Base-by-base conservation (phyloP, 2,113 vertebrate species). In the Lampris megalopsis region DNA sequence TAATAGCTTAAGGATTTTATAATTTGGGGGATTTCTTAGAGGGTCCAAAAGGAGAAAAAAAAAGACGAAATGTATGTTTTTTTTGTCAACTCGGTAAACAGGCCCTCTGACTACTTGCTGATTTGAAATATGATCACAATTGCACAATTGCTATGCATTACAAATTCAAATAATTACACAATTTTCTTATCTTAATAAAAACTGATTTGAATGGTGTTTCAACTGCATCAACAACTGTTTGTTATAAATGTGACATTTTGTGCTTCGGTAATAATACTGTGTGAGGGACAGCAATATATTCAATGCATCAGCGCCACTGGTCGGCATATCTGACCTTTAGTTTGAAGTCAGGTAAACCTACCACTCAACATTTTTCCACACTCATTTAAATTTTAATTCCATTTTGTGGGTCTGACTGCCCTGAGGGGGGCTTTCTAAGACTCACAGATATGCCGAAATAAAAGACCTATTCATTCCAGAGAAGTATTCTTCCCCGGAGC, bases 1-100 rank as follows among this genome's bases (percentile, higher is more conserved):
- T 61, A 70, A 79, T 71, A 67, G 68, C 59, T 66, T 78, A 83
- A 74, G 81, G 73, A 62, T 50, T 80, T 72, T 37, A 36, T 61
- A 49, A 75, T 79, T 58, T 79, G 50, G 49, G 50, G 79, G 75
- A 59, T 72, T 82, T 63, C 49, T 49, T n/a, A 68, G 58, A 74
- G 41, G 5, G 50, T 57, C 56, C 50, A 62, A 63, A 10, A 3
- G 42, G 24, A 24, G 24, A 24, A 75, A 45, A 73, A 54, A 80
- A 76, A 56, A 63, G 10, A 0, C 36, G 41, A 63, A 54, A 72
- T 63, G 64, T 50, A 36, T 66, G 60, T 37, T 72, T 40, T 60
- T 61, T 40, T 35, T 47, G 41, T 49, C 53, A 40, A 47, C 45
- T 13, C 4, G 24, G 36, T 57, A 9, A 57, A 1, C 9, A 5